Base-by-base conservation (phyloP, 2,797 vertebrate genomes). In the Aphelocoma californica region DNA sequence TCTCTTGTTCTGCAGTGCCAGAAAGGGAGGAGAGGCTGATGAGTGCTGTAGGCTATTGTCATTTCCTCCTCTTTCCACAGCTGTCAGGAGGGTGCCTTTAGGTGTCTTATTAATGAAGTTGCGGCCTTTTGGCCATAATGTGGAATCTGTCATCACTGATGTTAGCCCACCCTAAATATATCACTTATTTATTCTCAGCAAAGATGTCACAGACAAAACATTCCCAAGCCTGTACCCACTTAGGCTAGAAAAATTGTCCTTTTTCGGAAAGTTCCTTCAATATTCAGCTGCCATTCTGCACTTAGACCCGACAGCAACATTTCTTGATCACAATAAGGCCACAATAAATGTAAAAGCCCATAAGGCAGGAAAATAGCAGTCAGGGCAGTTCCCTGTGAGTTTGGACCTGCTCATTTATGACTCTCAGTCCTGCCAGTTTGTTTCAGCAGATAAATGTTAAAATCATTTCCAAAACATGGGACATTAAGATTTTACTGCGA, bases 71-170 rank as follows among this genome's bases (percentile, higher is more conserved):
- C 70, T 92, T 96, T 74, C 90, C 60, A 64, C 18, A 0, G 51
- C 88, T 92, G 48, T 88, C 86, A 92, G 66, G 82, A 92, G 25
- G 48, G 78, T 86, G 92, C 81, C 95, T 92, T 94, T 64, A 94
- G 95, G 95, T 81, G 28, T 80, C 29, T 25, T 92, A 84, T 84
- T 95, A 95, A 96, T 95, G 90, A 96, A 92, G 74, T 80, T 93
- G 91, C 93, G 90, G 90, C 88, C 90, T 92, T 93, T 90, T 79
- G 94, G 66, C 88, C 91, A 90, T 84, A 47, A 50, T 8, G 36
- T 90, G 48, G 45, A 61, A 92, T 71, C 51, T 92, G 91, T 90
- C 92, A 81, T 94, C 5, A 0, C 51, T 67, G 18, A 53, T 53
- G 73, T 51, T 90, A 40, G 14, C 25, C 29, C 26, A 8, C 20